Evolutionary conservation across 2,888 invertebrate species (phyloP).

Genomic region (Tribolium freemani): DNA sequence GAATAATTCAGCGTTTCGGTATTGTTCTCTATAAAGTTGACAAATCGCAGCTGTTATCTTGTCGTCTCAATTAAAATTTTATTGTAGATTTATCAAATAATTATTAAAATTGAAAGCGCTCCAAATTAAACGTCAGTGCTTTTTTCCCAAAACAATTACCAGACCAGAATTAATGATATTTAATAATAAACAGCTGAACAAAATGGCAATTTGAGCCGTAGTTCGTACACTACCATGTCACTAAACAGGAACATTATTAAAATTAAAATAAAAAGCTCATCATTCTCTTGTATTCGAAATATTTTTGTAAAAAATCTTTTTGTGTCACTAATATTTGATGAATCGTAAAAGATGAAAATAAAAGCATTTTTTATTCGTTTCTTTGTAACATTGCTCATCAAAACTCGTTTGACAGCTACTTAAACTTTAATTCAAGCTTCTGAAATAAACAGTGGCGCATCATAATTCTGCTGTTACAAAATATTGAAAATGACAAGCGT

Average conservation of each 20-base stretch:
- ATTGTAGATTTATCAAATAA: constrained; percentile 28
- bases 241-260: too few species aligned
- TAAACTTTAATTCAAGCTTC: neutral
- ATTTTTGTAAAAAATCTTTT: neutral
- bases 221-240: too few species aligned
- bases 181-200: too few species aligned
- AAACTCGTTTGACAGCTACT: neutral
- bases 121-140: constrained; percentile 7
- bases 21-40: neutral
- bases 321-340: neutral
- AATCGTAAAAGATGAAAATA: neutral
- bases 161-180: neutral
- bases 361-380: neutral
- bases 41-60: constrained; percentile 17
- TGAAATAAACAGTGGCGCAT: neutral
- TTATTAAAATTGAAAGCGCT: constrained; percentile 19
- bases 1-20: neutral
- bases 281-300: neutral
- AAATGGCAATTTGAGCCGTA: too few species aligned
- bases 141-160: neutral
- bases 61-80: constrained; percentile 17
- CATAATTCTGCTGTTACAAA: neutral
- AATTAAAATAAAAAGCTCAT: neutral
- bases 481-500: neutral
- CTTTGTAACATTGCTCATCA: neutral